Evolutionary conservation across 2,888 invertebrate genomes (phyloP).

Genomic region (Dasysyrphus albostriatus): DNA sequence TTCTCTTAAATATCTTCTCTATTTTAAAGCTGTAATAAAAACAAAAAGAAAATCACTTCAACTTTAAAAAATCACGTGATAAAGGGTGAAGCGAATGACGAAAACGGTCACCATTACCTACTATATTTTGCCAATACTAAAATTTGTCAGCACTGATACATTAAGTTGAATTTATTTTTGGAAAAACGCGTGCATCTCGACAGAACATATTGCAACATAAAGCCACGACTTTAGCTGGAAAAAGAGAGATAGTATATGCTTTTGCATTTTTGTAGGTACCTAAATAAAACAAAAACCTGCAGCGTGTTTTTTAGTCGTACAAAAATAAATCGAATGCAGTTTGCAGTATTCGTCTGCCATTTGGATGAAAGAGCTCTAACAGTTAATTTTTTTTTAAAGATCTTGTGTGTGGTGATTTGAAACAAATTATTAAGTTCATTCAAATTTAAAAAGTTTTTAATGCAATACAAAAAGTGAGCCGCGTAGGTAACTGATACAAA

Average conservation of each 20-base stretch:
- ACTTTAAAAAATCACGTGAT: slow-evolving; percentile 15
- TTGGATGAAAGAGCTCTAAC: slow-evolving; percentile 6
- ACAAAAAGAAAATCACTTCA: not conserved
- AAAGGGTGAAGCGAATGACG: slow-evolving; percentile 53
- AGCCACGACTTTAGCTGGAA: slow-evolving; percentile 23
- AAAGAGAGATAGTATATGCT: slow-evolving; percentile 10
- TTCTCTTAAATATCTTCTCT: slow-evolving; percentile 12
- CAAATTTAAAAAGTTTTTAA: not conserved
- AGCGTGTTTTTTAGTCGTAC: slow-evolving; percentile 26
- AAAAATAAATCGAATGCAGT: slow-evolving; percentile 54
- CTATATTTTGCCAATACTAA: slow-evolving; percentile 46
- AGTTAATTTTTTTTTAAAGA: not conserved
- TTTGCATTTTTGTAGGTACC: slow-evolving; percentile 36
- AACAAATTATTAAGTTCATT: not conserved
- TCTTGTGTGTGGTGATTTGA: not conserved
- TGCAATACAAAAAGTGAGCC: not conserved
- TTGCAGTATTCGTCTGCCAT: slow-evolving; percentile 48
- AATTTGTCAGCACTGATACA: slow-evolving; percentile 50
- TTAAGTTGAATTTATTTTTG: slow-evolving; percentile 64
- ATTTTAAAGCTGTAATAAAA: slow-evolving; percentile 16
- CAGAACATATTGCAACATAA: slow-evolving; percentile 11
- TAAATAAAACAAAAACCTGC: slow-evolving; percentile 15
- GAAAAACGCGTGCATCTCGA: slow-evolving; percentile 38
- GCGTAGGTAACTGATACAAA: too few species aligned
- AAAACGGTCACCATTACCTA: slow-evolving; percentile 40